Evolutionary conservation across 2,888 invertebrate genomes (phyloP).

Genomic region (Pachymerium ferrugineum): DNA sequence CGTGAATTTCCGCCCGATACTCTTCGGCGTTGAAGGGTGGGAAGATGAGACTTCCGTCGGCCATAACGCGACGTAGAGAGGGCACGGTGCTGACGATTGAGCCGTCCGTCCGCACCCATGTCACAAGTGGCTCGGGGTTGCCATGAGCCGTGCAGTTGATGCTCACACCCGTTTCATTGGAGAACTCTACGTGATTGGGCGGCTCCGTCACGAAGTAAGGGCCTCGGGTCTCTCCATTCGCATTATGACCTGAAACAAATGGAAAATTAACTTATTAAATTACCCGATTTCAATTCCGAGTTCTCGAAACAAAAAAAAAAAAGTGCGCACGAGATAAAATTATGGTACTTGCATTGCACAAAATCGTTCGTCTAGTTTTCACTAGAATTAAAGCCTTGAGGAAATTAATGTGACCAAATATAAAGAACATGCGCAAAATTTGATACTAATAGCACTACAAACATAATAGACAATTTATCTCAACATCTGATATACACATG

Average conservation of each 20-base stretch:
- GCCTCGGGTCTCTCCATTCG: conserved; percentile 21
- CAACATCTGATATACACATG: no score
- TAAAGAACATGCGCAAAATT: no score
- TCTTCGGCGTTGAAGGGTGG: conserved; percentile 33
- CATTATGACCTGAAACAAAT: neutral
- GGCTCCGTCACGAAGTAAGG: conserved; percentile 35
- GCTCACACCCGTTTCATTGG: conserved; percentile 34
- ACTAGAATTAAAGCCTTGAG: no score
- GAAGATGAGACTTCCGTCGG: conserved; percentile 33
- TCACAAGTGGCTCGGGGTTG: conserved; percentile 33
- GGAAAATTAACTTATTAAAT: neutral
- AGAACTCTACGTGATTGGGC: conserved; percentile 34
- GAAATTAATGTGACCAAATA: no score
- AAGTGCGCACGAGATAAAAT: no score
- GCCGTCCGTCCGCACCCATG: conserved; percentile 31
- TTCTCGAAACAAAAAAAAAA: no score
- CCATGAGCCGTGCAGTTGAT: conserved; percentile 35
- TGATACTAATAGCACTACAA: no score
- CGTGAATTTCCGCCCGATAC: conserved; percentile 32
- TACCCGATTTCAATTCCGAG: no score
- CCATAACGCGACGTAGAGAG: conserved; percentile 31
- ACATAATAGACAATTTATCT: no score
- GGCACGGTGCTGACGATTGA: conserved; percentile 26
- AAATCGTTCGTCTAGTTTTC: no score
- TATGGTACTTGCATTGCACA: no score